Evolutionary conservation across 2,888 invertebrate genomes (phyloP).

Genomic region (Ischnus inquisitorius): DNA sequence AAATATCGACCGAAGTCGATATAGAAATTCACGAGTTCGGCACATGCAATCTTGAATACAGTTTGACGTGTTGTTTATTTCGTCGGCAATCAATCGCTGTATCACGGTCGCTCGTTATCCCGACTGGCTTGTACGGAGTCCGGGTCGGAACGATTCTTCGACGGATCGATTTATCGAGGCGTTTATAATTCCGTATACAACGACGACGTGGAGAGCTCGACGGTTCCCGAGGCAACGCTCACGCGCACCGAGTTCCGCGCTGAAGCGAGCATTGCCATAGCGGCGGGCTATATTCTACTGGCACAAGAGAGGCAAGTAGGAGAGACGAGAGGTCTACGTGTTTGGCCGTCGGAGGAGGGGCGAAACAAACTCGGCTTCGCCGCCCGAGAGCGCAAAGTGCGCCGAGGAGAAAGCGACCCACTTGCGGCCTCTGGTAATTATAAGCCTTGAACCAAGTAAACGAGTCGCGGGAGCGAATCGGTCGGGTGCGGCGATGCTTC

Average conservation of each 20-base stretch:
- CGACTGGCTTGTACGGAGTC: constrained; percentile 3
- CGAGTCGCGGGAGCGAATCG: constrained; percentile 77
- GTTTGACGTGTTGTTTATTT: not conserved
- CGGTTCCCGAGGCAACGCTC: constrained; percentile 40
- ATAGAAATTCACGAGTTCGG: constrained; percentile 1
- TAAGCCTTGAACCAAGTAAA: constrained; percentile 83
- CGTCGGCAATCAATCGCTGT: constrained; percentile 34
- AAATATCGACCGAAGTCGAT: not conserved
- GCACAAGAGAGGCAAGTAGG: constrained; percentile 12
- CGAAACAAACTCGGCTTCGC: constrained; percentile 55
- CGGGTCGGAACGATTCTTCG: constrained; percentile 37
- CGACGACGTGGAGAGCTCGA: constrained; percentile 29
- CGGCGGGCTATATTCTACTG: constrained; percentile 16
- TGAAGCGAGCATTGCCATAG: constrained; percentile 9
- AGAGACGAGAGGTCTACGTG: not conserved
- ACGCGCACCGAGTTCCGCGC: constrained; percentile 7
- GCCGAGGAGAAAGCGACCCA: constrained; percentile 84
- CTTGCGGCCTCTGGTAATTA: constrained; percentile 83
- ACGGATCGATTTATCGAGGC: constrained; percentile 46
- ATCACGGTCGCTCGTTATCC: constrained; percentile 49
- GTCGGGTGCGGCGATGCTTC: constrained; percentile 20
- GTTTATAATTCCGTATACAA: constrained; percentile 14
- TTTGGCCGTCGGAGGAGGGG: constrained; percentile 55
- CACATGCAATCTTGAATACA: constrained; percentile 17
- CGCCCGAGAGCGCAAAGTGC: constrained; percentile 76